Conservation (phyloP, 2,113 vertebrate genomes). For the Erythrocercus mccallii region DNA sequence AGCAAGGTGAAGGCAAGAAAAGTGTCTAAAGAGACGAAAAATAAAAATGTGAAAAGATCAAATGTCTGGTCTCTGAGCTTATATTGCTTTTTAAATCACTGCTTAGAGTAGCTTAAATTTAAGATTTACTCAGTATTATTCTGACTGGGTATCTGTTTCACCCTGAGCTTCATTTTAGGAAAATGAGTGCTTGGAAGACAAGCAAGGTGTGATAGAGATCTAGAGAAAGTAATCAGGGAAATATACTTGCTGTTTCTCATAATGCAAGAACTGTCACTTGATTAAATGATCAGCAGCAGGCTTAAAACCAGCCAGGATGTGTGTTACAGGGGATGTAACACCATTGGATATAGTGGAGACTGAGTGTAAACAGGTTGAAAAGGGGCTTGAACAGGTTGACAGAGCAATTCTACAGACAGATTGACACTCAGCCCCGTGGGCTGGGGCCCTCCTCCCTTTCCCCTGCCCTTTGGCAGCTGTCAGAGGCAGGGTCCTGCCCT, state of each 20-base stretch:
- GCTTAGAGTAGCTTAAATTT: neutral
- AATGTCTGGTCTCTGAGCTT: neutral
- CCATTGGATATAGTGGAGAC: neutral
- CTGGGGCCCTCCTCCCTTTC: neutral
- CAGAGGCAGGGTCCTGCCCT: neutral
- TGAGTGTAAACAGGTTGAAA: neutral
- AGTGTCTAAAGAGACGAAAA: neutral
- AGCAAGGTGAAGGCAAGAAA: neutral
- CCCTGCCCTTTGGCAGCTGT: accelerated
- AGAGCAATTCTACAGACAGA: neutral
- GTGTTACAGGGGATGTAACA: neutral
- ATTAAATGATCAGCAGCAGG: neutral
- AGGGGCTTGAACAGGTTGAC: neutral
- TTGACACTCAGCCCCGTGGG: accelerated
- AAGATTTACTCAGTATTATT: neutral
- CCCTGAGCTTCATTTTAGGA: neutral
- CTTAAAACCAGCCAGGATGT: neutral
- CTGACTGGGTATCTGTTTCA: neutral
- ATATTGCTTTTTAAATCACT: neutral
- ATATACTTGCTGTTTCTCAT: neutral
- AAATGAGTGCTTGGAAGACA: neutral
- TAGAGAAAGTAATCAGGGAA: neutral
- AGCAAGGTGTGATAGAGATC: neutral
- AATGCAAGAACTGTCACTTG: neutral
- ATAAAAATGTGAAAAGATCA: neutral